Evolutionary conservation across 2,113 vertebrate genomes (phyloP), one percentile per base, ranked within the genome.

Genomic region (Procavia capensis): DNA sequence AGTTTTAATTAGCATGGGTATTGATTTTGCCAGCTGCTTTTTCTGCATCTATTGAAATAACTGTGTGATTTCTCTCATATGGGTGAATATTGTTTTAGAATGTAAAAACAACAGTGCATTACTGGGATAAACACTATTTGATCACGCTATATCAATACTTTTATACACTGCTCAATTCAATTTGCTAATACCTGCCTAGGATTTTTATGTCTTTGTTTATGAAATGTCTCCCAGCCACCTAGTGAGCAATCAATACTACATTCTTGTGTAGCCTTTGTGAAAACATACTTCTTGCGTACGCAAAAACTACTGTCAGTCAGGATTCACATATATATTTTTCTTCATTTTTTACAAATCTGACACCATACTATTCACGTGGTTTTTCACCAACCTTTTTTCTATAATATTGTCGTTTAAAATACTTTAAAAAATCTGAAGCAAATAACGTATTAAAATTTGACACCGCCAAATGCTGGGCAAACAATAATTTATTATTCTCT

Each of bases 211-310:
- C 54, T 43, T 64, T 50, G 70, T 72, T 88, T 79, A 64, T 31
- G 20, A 93, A 93, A 57, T 76, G 34, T 82, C 57, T 90, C 80
- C 90, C 43, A 95, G 81, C 59, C 54, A 90, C 9, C 91, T 64
- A 2, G 3, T 31, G 36, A 72, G 31, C 5, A 11, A 80, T 41
- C 64, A 31, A 61, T n/a, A 50, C 70, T 78, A 83, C 34, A 27
- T 47, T 88, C 61, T 25, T 81, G 79, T 59, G 34, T 57, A n/a
- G 64, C 7, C 64, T 64, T 34, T 54, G 47, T 50, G 47, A 54
- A 54, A 68, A 68, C 34, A 68, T 17, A 16, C 19, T 68, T 68
- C 64, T n/a, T n/a, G 64, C 34, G n/a, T 34, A 66, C 63, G 34
- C 64, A 68, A 81, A 59, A 47, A 16, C 57, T 4, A 6, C 25